A percentile compares a stretch with the other conserved stretches of the same genome.
These are phyloP conservation scores for Chymomyza caudatula DNA, from an alignment of 2,888 invertebrate species.

Conservation along the genomic window DNA sequence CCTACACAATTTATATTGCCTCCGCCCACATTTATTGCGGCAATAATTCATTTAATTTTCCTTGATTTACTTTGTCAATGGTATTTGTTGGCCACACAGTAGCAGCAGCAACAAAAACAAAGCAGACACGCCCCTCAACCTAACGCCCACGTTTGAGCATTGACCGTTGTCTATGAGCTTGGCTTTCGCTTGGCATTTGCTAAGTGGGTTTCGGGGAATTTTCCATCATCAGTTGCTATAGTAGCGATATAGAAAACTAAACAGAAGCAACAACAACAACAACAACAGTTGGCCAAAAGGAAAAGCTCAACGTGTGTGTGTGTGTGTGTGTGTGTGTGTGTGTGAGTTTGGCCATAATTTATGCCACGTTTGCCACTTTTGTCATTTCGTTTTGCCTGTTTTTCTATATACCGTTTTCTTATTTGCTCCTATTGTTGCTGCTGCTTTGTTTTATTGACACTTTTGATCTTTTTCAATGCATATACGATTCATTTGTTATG, in stretches of 20 bases:
- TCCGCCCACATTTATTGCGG: conserved; percentile 66
- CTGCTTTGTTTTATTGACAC: conserved; percentile 71
- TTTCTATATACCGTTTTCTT: neutral
- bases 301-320: conserved; percentile 13
- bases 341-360: conserved; percentile 50
- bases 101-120: neutral
- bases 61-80: conserved; percentile 68
- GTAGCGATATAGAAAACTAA: neutral
- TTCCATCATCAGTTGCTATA: conserved; percentile 4
- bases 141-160: neutral
- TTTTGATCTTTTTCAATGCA: conserved; percentile 68
- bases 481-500: conserved; percentile 69
- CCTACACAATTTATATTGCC: conserved; percentile 58
- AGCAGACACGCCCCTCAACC: neutral
- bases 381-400: conserved; percentile 56
- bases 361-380: conserved; percentile 71
- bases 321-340: conserved; percentile 6
- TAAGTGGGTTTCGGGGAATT: conserved; percentile 27
- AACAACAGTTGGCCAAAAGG: conserved; percentile 37
- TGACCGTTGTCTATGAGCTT: neutral
- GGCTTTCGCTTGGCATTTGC: conserved; percentile 39
- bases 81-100: neutral
- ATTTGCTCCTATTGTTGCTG: conserved; percentile 46
- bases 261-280: conserved; percentile 20
- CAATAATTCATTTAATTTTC: conserved; percentile 73